These are phyloP conservation scores for Buathra laborator DNA, from an alignment of 2,888 invertebrate genomes.

Conservation along the genomic window DNA sequence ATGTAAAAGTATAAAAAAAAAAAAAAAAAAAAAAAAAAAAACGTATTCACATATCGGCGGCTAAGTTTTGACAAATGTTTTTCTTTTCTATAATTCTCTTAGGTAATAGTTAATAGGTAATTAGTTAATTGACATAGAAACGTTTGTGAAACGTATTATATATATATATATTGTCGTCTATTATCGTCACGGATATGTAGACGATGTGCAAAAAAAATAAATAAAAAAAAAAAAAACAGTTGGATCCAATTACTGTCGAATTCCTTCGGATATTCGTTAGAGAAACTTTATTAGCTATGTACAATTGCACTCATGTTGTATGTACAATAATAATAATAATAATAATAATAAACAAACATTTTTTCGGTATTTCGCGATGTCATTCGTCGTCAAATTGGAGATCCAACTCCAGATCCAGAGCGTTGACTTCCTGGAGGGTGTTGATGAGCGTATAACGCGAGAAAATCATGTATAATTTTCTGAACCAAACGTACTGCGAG, in stretches of 20 bases:
- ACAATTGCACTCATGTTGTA: slow-evolving; percentile 51
- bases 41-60: slow-evolving; percentile 47
- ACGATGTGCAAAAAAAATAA: slow-evolving; percentile 3
- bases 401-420: slow-evolving; percentile 92
- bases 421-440: slow-evolving; percentile 91
- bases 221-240: slow-evolving; percentile 4
- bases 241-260: slow-evolving; percentile 6
- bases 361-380: slow-evolving; percentile 19
- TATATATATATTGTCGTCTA: slow-evolving; percentile 26
- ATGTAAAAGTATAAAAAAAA: slow-evolving; percentile 17
- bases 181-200: slow-evolving; percentile 14
- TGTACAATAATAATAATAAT: slow-evolving; percentile 56
- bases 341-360: slow-evolving; percentile 35
- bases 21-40: background rate
- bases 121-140: slow-evolving; percentile 35
- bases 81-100: slow-evolving; percentile 42
- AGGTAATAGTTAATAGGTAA: slow-evolving; percentile 46
- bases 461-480: slow-evolving; percentile 94
- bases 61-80: slow-evolving; percentile 53
- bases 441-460: slow-evolving; percentile 97
- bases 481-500: slow-evolving; percentile 98
- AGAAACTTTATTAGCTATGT: slow-evolving; percentile 67
- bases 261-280: slow-evolving; percentile 40
- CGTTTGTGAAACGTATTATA: slow-evolving; percentile 24
- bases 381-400: slow-evolving; percentile 88